Base-by-base conservation (phyloP, 2,888 invertebrate genomes). In the Mimachlamys varia region DNA sequence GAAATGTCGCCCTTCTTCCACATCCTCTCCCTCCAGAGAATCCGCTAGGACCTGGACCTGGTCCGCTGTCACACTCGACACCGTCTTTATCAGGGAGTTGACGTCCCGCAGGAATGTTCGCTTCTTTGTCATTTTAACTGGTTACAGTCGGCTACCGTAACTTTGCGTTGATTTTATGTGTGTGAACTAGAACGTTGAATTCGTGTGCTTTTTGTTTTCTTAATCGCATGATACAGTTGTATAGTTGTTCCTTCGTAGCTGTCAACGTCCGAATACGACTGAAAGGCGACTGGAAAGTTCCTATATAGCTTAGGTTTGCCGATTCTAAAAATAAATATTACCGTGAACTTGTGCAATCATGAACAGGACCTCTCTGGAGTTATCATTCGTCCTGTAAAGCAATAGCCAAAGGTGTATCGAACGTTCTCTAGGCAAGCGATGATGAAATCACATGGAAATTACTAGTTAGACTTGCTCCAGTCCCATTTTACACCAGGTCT, bases 21-120 rank as follows among this genome's bases (percentile, higher is more conserved):
- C 92, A 10, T 88, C 88, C 89, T 94, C 93, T 91, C 92, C 94
- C 17, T 92, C 92, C 0, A 90, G 53, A 12, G 76, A 33, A 27
- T 76, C 76, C 22, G 12, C 27, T 15, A 22, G 33, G 76, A 76
- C 27, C 27, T 10, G 7, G 27, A 76, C 76, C 76, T 76, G 76
- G 33, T 33, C 76, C 0, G 76, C 76, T 76, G 76, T 76, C 76
- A 76, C 76, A 27, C 22, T 76, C 27, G 5, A 27, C 13, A 76
- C 33, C 7, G 76, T 33, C 76, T 76, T 76, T 22, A 76, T 76
- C 27, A 76, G 76, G 76, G 76, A 76, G 27, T 76, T 27, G 33
- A 76, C 33, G 33, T 76, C 76, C 76, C 76, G 27, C 76, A 76
- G 76, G 33, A 76, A 76, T 33, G 76, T 76, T 33, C 76, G 76